Evolutionary conservation across 2,113 vertebrate genomes (phyloP).

Genomic region (Archilochus colubris): DNA sequence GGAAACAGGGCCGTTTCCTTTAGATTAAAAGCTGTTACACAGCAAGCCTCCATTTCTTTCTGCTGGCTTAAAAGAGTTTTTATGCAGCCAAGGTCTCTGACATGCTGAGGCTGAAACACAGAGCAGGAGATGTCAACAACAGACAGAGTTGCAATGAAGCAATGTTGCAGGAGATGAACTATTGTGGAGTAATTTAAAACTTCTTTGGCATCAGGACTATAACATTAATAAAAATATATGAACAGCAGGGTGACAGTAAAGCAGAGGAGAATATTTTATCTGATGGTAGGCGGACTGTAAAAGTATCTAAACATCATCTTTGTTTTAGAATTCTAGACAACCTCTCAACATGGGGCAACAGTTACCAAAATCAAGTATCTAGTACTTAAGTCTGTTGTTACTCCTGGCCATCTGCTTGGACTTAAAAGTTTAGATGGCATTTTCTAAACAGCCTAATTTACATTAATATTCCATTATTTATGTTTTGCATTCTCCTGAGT

Average conservation of each 20-base stretch:
- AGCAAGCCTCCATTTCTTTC: constrained; percentile 21
- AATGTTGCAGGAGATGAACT: not conserved
- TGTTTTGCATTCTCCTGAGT: not conserved
- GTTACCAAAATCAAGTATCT: fast-evolving
- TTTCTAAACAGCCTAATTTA: not conserved
- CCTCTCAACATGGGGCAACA: not conserved
- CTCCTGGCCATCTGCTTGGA: fast-evolving
- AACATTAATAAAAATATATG: fast-evolving
- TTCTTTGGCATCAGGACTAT: not conserved
- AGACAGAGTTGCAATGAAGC: fast-evolving
- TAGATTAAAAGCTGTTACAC: constrained; percentile 44
- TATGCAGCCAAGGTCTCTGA: not conserved
- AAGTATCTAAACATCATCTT: not conserved
- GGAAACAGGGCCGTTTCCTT: constrained; percentile 62
- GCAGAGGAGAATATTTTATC: not conserved
- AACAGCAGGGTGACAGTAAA: not conserved
- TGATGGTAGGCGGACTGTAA: fast-evolving
- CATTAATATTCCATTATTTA: not conserved
- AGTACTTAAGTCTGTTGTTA: not conserved
- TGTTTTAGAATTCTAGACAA: too few species aligned
- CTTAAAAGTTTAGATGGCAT: fast-evolving
- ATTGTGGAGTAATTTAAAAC: not conserved
- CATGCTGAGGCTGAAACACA: not conserved
- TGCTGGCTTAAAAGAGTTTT: not conserved
- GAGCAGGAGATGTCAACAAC: not conserved